Percentiles rank a stretch among this genome's conserved stretches.
Conservation (phyloP, 2,797 vertebrate genomes). For the Pteronotus mesoamericanus region DNA sequence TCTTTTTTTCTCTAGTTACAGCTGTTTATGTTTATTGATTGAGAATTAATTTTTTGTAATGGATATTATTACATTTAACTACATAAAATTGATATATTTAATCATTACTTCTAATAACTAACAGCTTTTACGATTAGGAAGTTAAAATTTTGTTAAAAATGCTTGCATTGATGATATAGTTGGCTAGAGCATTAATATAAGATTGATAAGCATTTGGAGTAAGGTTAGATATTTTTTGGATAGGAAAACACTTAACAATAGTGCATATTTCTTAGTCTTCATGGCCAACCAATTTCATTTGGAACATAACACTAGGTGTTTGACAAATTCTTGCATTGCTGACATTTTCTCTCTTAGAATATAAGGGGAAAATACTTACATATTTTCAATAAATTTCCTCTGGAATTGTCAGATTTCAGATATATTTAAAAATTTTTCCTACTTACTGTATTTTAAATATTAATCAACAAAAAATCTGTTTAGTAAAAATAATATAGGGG, state of each 20-base stretch:
- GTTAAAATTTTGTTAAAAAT: too few relatives aligned
- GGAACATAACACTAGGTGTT: not conserved
- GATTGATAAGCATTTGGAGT: too few relatives aligned
- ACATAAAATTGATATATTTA: not conserved
- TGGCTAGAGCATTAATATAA: too few relatives aligned
- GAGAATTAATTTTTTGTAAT: too few relatives aligned
- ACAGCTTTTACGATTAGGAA: too few relatives aligned
- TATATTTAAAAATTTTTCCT: not conserved
- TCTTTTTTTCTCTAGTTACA: not conserved
- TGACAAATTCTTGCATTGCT: not conserved
- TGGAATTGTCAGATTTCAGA: not conserved
- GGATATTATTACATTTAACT: not conserved
- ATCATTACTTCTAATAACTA: too few relatives aligned
- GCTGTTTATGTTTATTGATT: not conserved
- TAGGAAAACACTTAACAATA: too few relatives aligned
- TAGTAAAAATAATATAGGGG: not conserved
- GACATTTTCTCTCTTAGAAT: constrained; percentile 8
- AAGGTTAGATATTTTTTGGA: too few relatives aligned
- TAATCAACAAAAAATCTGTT: not conserved
- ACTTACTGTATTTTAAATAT: not conserved
- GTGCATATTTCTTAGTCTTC: too few relatives aligned
- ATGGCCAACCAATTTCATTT: not conserved
- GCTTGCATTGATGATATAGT: too few relatives aligned
- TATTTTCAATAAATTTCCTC: not conserved
- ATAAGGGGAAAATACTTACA: not conserved